These are phyloP conservation scores for Anguilla japonica DNA, from an alignment of 2,113 vertebrate species.

Conservation along the genomic window DNA sequence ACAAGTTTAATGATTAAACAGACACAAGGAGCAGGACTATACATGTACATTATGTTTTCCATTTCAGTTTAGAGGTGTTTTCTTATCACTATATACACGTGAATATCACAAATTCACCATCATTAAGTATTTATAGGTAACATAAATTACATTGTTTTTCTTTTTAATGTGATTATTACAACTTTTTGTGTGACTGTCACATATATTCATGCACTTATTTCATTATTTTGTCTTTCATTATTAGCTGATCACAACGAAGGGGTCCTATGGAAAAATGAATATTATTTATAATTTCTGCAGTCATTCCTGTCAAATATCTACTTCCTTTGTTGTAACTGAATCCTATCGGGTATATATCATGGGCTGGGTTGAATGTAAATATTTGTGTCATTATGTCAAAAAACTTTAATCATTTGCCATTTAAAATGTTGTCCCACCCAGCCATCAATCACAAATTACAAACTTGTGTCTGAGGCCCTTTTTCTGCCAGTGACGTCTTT, in stretches of 20 bases:
- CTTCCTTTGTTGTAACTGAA: neutral
- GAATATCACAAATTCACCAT: neutral
- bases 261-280: neutral
- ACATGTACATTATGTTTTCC: neutral
- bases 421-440: neutral
- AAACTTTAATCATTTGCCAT: neutral
- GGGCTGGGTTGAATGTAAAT: neutral
- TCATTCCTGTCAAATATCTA: neutral
- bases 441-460: neutral
- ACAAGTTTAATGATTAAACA: neutral
- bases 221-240: neutral
- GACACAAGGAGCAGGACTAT: neutral
- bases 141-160: neutral
- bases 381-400: neutral
- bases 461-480: neutral
- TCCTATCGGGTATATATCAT: neutral
- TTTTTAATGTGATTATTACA: neutral
- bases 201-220: neutral
- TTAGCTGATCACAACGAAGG: neutral
- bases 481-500: neutral
- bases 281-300: neutral
- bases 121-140: neutral
- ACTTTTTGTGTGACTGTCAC: neutral
- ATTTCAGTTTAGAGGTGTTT: neutral
- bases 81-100: neutral